Evolutionary conservation across 1,140 invertebrate genomes (phyloP).

Genomic region (Fopius arisanus): DNA sequence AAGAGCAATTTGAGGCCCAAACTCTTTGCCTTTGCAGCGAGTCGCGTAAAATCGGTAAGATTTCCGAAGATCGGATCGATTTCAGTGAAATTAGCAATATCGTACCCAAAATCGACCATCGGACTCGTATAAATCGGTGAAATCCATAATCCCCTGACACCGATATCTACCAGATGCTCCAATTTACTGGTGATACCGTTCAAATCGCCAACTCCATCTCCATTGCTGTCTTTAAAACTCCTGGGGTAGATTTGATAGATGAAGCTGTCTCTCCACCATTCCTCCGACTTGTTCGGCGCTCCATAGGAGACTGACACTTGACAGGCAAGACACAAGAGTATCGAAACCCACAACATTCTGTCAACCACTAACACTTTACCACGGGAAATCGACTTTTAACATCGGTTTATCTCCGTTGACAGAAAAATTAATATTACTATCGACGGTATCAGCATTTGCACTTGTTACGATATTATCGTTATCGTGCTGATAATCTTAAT

Average conservation of each 20-base stretch:
- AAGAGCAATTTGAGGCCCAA: constrained; percentile 68
- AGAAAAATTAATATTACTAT: not conserved
- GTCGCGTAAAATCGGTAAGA: constrained; percentile 61
- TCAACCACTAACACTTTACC: not conserved
- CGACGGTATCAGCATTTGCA: not conserved
- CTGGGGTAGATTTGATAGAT: constrained; percentile 84
- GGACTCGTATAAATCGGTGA: constrained; percentile 65
- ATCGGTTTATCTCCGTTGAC: not conserved
- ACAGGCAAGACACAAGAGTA: constrained; percentile 18
- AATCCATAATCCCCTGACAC: constrained; percentile 63
- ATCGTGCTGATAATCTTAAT: not conserved
- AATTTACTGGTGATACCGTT: constrained; percentile 47
- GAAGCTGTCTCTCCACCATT: constrained; percentile 77
- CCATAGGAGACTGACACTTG: not conserved
- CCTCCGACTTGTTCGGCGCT: constrained; percentile 41
- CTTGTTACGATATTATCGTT: not conserved
- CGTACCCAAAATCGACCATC: constrained; percentile 62
- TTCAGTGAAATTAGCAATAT: constrained; percentile 59
- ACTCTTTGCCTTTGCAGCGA: constrained; percentile 44
- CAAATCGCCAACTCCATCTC: constrained; percentile 81
- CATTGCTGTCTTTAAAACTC: constrained; percentile 81
- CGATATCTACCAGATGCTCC: constrained; percentile 42
- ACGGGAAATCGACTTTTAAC: not conserved
- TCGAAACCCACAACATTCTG: not conserved
- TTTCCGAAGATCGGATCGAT: constrained; percentile 64